Base-by-base conservation (phyloP, 2,888 invertebrate genomes). In the Hypolimnas misippus region DNA sequence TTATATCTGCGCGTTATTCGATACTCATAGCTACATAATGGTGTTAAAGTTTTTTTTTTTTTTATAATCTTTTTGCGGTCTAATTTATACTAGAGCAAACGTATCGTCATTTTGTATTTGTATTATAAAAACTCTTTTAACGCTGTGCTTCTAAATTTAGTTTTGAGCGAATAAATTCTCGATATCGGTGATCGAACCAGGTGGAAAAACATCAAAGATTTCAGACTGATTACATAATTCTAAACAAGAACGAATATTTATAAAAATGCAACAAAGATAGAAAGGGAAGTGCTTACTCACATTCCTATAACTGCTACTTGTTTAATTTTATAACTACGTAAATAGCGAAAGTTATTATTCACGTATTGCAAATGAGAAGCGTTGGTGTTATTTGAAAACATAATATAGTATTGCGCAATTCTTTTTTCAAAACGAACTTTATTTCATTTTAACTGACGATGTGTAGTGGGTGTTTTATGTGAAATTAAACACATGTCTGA, bases 141-240 rank as follows among this genome's bases (percentile, higher is more conserved):
- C 12, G 12, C 33, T 40, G n/a, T 14, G 14, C 16, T 5, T 14
- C 40, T 40, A 42, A 42, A 42, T 17, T 17, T 1, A 42, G 12
- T 10, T 42, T 42, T 42, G 3, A 17, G 1, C 56, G 52, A 67
- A 59, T 54, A 63, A 50, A 49, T 55, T 58, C 56, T 59, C 58
- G 55, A 69, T 66, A 19, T 35, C 19, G 16, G 14, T 42, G 16
- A 51, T 19, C 55, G 62, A 55, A 63, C 69, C 78, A 79, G 77
- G 76, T 82, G 80, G 69, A 71, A 76, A 71, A 74, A 75, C 76
- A 77, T 83, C 78, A 84, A 83, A 85, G 81, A 68, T 54, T 12
- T n/a, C n/a, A n/a, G n/a, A n/a, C 21, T 67, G 65, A 63, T 53
- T 50, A 70, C 65, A 76, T 70, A 74, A 72, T 72, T 68, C 70